phyloP scores from a whole-genome alignment of 2,113 vertebrate species.

The Phalacrocorax brasilianus region DNA sequence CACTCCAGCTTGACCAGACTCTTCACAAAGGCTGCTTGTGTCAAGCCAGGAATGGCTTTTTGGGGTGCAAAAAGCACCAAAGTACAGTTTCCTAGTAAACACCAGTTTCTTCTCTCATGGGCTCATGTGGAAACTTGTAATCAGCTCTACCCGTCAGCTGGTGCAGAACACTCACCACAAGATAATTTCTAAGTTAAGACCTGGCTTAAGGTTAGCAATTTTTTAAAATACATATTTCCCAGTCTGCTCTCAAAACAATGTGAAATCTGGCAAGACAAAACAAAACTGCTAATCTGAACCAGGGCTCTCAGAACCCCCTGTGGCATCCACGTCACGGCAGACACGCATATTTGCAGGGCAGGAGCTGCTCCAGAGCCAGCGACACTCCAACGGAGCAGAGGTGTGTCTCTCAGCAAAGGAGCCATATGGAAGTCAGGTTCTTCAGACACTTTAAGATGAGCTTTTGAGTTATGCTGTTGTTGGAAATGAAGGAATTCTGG shows the following conservation, averaged over 20 bases:
- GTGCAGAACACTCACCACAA: fast-evolving
- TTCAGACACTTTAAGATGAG: fast-evolving
- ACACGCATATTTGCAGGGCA: fast-evolving
- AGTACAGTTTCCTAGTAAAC: fast-evolving
- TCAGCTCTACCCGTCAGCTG: neutral
- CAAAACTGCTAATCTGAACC: neutral
- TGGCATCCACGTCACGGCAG: fast-evolving
- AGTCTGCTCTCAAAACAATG: neutral
- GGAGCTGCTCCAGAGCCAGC: neutral
- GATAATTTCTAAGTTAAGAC: neutral
- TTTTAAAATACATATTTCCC: neutral
- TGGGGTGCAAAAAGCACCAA: neutral
- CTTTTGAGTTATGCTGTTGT: fast-evolving
- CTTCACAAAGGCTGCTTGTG: neutral
- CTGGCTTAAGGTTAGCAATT: neutral
- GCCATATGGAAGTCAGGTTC: fast-evolving
- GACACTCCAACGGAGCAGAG: fast-evolving
- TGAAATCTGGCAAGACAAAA: neutral
- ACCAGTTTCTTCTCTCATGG: fast-evolving
- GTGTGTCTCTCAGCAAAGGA: fast-evolving
- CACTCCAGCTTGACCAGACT: neutral
- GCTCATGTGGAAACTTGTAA: fast-evolving
- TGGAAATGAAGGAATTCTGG: neutral
- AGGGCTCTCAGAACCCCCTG: fast-evolving
- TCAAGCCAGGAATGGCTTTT: neutral